These are phyloP conservation scores for Byasa hedistus DNA, from an alignment of 2,888 invertebrate genomes.

Conservation along the genomic window DNA sequence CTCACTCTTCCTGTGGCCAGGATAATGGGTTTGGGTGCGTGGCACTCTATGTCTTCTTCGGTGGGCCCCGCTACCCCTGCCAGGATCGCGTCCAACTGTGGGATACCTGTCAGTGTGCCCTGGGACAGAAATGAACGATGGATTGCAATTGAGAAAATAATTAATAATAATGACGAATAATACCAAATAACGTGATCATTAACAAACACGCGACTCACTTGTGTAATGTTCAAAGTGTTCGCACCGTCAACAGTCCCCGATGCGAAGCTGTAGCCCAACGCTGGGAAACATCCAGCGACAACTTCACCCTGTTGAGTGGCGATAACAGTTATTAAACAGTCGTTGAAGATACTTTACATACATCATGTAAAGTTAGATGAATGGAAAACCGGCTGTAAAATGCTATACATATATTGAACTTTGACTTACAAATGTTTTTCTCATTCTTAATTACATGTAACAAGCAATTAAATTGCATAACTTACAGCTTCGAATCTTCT, in stretches of 20 bases:
- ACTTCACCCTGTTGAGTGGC: conserved; percentile 50
- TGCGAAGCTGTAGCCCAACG: conserved; percentile 92
- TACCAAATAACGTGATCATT: no score
- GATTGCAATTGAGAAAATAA: neutral
- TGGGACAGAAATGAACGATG: conserved; percentile 44
- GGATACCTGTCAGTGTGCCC: conserved; percentile 82
- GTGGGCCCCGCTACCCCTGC: conserved; percentile 82
- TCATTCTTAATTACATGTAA: no score
- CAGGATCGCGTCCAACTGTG: conserved; percentile 84
- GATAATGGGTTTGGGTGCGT: conserved; percentile 89
- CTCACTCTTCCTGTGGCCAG: conserved; percentile 89
- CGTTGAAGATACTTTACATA: no score
- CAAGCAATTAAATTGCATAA: conserved; percentile 22
- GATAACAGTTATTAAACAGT: no score
- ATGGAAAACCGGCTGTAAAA: no score
- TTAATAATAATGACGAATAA: no score
- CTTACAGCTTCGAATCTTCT: conserved; percentile 59
- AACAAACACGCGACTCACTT: conserved; percentile 44
- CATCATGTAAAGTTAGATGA: no score
- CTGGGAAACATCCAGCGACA: conserved; percentile 86
- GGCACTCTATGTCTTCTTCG: conserved; percentile 82
- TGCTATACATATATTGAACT: no score
- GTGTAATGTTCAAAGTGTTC: conserved; percentile 87
- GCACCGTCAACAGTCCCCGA: conserved; percentile 90
- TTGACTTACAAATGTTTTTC: no score